Base-by-base conservation (phyloP, 2,888 invertebrate species). In the Mesoligia furuncula region DNA sequence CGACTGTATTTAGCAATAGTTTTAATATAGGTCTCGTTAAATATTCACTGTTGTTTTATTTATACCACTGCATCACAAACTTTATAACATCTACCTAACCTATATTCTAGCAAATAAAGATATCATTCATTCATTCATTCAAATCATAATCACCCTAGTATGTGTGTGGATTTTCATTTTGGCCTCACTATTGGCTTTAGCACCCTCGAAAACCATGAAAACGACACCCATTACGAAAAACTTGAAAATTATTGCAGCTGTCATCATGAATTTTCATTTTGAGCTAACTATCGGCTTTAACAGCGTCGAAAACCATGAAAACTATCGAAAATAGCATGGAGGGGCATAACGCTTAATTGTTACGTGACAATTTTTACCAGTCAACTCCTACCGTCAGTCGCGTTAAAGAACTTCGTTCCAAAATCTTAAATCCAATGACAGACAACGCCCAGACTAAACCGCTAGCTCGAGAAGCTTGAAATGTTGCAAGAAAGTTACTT, bases 1-100 rank as follows among this genome's bases (percentile, higher is more conserved):
- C n/a, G n/a, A n/a, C 27, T 27, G 27, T 24, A 11, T 11, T 7
- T 59, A 71, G n/a, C 6, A 20, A 4, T 79, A 66, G 24, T 48
- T 57, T 51, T 20, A 75, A 76, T 77, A 82, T 75, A 75, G 45
- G 1, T n/a, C 13, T 15, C 17, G 39, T 24, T 7, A n/a, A 20
- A n/a, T 24, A 36, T 11, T 7, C 2, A 15, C 20, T 15, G 42
- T 31, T 11, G 68, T 72, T 83, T 83, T 17, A 80, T 76, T 80
- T 36, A 7, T 8, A 7, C 27, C 11, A 2, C 27, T 61, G 39
- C 42, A 11, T 1, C n/a, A n/a, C n/a, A n/a, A n/a, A n/a, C n/a
- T n/a, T n/a, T n/a, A n/a, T n/a, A n/a, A n/a, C n/a, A n/a, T n/a
- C n/a, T n/a, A n/a, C n/a, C n/a, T n/a, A n/a, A n/a, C n/a, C n/a